Base-by-base conservation (phyloP, 2,888 invertebrate genomes). In the Siphonodentalium dalli region DNA sequence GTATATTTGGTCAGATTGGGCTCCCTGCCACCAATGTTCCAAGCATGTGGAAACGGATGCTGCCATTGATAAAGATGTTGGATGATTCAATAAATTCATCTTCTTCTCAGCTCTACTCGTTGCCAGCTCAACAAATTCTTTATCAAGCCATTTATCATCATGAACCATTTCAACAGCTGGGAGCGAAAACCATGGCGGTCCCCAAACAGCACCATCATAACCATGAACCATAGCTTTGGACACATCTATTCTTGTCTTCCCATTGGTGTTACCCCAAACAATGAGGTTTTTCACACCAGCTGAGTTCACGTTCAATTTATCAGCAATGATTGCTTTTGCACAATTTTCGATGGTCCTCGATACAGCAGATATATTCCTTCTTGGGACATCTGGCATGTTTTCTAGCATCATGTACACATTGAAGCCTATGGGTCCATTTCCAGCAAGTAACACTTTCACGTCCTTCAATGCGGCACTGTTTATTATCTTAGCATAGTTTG, bases 141-240 rank as follows among this genome's bases (percentile, higher is more conserved):
- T 63, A 11, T 68, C 67, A 29, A 79, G 48, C 81, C 81, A 81
- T 33, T 71, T 70, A 34, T 69, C 68, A 54, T 81, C 78, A 51
- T 75, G 72, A 13, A 77, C 61, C 73, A 77, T 73, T 49, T 77
- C 75, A 31, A 58, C 52, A 9, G 69, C 72, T 5, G 77, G 65
- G 15, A 75, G 60, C 5, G 79, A 77, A 62, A 70, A 80, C 26
- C 68, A 70, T 0, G 73, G 69, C 15, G 80, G 80, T 9, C 80
- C 80, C 65, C 72, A 69, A 38, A 81, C 70, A 1, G 80, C 75
- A 2, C 80, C 79, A 52, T 79, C 78, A 49, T 75, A 77, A 13
- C 66, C 60, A 55, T 76, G 75, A 9, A 80, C 78, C 9, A 74
- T 60, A 18, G 73, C 62, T 38, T 53, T 65, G 41, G 54, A 54